Conservation (phyloP, 2,888 invertebrate species). For the Torymus auratus region DNA sequence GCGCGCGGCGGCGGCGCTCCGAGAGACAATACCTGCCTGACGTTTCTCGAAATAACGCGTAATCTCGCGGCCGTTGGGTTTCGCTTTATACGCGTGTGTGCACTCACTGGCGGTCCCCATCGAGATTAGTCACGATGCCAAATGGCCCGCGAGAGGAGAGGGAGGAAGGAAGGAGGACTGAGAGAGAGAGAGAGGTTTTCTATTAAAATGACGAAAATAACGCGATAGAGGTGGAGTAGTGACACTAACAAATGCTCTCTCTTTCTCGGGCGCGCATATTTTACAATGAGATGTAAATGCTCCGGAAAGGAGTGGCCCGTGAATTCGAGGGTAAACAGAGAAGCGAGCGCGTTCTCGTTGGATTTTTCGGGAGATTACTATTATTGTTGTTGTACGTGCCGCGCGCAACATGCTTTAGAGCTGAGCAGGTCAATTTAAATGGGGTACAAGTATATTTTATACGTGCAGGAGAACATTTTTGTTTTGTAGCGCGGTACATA, state of each 20-base stretch:
- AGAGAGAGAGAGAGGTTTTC: constrained; percentile 16
- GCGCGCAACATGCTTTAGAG: too few species aligned
- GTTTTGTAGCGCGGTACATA: too few species aligned
- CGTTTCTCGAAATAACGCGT: constrained; percentile 54
- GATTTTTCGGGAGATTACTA: too few species aligned
- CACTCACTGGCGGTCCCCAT: constrained; percentile 19
- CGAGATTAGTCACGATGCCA: constrained; percentile 48
- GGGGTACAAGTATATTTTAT: too few species aligned
- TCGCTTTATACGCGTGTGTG: neutral
- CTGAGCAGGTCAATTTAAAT: too few species aligned
- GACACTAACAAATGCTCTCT: constrained; percentile 10
- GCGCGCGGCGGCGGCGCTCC: constrained; percentile 2
- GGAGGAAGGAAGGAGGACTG: neutral
- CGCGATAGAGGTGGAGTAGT: constrained; percentile 4
- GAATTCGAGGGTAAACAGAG: too few species aligned
- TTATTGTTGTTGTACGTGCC: too few species aligned
- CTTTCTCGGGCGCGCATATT: neutral
- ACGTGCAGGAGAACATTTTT: too few species aligned
- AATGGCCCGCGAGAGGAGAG: constrained; percentile 25
- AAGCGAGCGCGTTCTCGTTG: too few species aligned
- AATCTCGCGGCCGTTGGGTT: constrained; percentile 37
- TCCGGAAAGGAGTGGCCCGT: neutral
- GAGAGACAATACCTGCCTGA: constrained; percentile 47
- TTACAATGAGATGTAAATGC: constrained; percentile 29
- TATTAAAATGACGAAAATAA: constrained; percentile 46